Evolutionary conservation across 2,113 vertebrate genomes (phyloP).

Genomic region (Chaenocephalus aceratus): DNA sequence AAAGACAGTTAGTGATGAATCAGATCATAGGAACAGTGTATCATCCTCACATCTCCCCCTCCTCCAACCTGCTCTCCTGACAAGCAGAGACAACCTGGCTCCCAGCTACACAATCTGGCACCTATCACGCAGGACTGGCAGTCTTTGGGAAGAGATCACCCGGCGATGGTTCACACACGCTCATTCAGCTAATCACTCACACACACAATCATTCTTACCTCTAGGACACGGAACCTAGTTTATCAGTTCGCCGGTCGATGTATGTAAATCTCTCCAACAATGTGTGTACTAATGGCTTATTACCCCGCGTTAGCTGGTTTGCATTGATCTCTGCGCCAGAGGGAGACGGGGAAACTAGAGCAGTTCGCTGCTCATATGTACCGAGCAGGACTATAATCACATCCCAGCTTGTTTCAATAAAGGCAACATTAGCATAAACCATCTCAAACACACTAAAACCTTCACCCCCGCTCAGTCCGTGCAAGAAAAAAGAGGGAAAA

Average conservation of each 20-base stretch:
- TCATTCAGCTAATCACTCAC: constrained; percentile 70
- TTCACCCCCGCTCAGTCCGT: constrained; percentile 51
- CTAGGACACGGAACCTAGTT: constrained; percentile 71
- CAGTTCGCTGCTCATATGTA: constrained; percentile 67
- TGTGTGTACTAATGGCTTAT: constrained; percentile 83
- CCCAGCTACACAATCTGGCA: constrained; percentile 80
- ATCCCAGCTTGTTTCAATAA: constrained; percentile 84
- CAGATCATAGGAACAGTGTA: constrained; percentile 81
- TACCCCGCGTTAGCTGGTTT: constrained; percentile 83
- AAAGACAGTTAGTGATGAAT: constrained; percentile 78
- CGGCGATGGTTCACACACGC: constrained; percentile 38
- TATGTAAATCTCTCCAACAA: constrained; percentile 83
- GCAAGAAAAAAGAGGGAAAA: constrained; percentile 40
- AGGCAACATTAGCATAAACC: constrained; percentile 81
- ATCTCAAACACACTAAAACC: constrained; percentile 72
- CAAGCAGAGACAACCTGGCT: constrained; percentile 79
- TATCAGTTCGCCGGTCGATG: constrained; percentile 75
- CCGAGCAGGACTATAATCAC: constrained; percentile 79
- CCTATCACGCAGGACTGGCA: constrained; percentile 73
- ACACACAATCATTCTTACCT: constrained; percentile 72
- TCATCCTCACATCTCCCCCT: constrained; percentile 72
- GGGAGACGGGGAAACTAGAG: constrained; percentile 73
- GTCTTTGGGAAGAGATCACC: constrained; percentile 64
- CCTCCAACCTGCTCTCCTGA: constrained; percentile 68
- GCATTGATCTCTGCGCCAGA: constrained; percentile 84